Base-by-base conservation (phyloP, 1,140 invertebrate species). In the Parapsyche elsis region DNA sequence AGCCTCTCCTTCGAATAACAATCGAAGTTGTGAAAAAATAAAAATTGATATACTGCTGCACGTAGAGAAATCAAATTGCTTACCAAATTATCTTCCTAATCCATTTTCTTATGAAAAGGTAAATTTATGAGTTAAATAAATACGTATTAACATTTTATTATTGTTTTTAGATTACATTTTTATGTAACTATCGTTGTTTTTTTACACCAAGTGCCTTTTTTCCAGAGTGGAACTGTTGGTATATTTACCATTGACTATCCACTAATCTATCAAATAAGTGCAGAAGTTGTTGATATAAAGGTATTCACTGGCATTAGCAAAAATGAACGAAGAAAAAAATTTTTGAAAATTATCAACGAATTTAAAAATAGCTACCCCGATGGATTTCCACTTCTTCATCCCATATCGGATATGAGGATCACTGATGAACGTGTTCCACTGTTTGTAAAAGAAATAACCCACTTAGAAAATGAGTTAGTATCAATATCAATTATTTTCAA, bases 381-480 rank as follows among this genome's bases (percentile, higher is more conserved):
- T 64, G 95, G 95, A 0, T 90, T 96, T 9, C 98, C 98, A 0
- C 86, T 97, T 5, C 87, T 99, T 0, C 95, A 99, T 90, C 98
- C 98, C 4, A 91, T 99, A 45, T 94, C 94, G 64, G 98, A 99
- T 86, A 99, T 99, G 98, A 93, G 95, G 84, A 99, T 99, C 70
- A 94, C 94, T 76, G 95, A 98, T 59, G 85, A 91, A 7, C 91
- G 90, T 9, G 96, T 99, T 79, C 90, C 93, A 83, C 91, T 94
- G 45, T 91, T 97, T 59, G 91, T 96, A 0, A 91, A 95, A 83
- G 94, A 93, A 86, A 96, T 97, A 84, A 92, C 95, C 87, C 88
- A 92, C 75, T 92, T 96, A 82, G 95, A 98, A 88, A 91, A 92
- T 87, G 90, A 88, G 92, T 93, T 86, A 87, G 81, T 85, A 30